phyloP scores from a whole-genome alignment of 2,113 vertebrate species.

The Plecotus auritus region DNA sequence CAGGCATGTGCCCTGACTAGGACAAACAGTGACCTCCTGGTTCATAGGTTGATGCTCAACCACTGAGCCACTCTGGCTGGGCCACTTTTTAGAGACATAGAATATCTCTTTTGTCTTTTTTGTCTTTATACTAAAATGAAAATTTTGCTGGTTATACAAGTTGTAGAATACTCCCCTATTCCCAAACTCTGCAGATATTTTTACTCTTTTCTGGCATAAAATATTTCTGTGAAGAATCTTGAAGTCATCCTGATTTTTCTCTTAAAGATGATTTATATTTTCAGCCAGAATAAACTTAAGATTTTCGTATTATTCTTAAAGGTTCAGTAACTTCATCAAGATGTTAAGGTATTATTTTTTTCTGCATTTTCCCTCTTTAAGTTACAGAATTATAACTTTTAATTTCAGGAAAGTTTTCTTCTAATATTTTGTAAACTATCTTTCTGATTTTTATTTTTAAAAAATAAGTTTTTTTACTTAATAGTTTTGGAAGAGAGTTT shows the following conservation, averaged over 20 bases:
- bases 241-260: background rate
- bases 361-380: background rate
- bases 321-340: background rate
- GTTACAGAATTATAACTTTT: background rate
- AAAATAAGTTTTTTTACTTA: background rate
- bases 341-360: background rate
- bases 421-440: background rate
- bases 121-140: background rate
- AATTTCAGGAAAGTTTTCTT: background rate
- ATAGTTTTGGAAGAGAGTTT: background rate
- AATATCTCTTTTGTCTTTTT: background rate
- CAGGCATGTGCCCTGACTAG: too few relatives aligned
- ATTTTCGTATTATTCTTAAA: background rate
- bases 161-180: background rate
- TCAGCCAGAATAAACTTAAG: background rate
- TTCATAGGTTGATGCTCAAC: too few relatives aligned
- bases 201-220: background rate
- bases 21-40: too few relatives aligned
- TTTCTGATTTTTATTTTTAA: background rate
- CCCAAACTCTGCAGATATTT: background rate
- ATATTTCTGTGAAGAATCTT: background rate
- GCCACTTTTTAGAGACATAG: too few relatives aligned
- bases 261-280: conserved; percentile 10
- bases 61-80: too few relatives aligned
- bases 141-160: background rate